Conservation (phyloP, 2,888 invertebrate species). For the Oscheius sp. region DNA sequence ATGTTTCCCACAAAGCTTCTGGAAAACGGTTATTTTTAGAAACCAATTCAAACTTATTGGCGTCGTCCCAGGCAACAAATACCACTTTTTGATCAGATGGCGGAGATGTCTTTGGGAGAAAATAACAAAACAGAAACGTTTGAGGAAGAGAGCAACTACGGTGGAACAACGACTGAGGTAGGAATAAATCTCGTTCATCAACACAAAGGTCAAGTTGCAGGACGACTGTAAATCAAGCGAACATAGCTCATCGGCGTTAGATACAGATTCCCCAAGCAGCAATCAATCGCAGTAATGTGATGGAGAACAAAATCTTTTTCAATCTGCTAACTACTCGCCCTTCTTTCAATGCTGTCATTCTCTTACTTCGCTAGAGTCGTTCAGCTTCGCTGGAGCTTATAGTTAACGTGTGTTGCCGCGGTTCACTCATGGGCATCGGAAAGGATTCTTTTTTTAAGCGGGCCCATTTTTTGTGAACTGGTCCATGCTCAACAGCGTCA, state of each 20-base stretch:
- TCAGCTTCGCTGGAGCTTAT: conserved; percentile 22
- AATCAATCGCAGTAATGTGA: conserved; percentile 22
- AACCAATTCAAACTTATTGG: conserved; percentile 16
- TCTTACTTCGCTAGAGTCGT: conserved; percentile 15
- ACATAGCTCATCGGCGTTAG: conserved; percentile 17
- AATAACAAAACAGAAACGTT: conserved; percentile 25
- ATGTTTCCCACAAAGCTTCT: background rate
- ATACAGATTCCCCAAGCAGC: conserved; percentile 29
- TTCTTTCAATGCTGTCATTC: conserved; percentile 21
- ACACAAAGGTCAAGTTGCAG: conserved; percentile 7
- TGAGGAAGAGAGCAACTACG: conserved; percentile 53
- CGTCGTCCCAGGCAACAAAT: conserved; percentile 21
- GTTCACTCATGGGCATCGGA: conserved; percentile 11
- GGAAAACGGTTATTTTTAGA: background rate
- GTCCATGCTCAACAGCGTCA: conserved; percentile 28
- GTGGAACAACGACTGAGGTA: conserved; percentile 53
- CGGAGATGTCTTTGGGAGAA: conserved; percentile 14
- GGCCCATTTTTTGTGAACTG: conserved; percentile 19
- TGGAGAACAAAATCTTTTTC: background rate
- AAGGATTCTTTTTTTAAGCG: background rate
- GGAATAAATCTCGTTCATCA: background rate
- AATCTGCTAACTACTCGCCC: background rate
- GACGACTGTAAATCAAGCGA: conserved; percentile 33
- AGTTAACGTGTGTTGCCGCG: background rate
- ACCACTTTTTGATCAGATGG: conserved; percentile 25